Conservation (phyloP, 2,797 vertebrate species). For the Rhinoraja longicauda region DNA sequence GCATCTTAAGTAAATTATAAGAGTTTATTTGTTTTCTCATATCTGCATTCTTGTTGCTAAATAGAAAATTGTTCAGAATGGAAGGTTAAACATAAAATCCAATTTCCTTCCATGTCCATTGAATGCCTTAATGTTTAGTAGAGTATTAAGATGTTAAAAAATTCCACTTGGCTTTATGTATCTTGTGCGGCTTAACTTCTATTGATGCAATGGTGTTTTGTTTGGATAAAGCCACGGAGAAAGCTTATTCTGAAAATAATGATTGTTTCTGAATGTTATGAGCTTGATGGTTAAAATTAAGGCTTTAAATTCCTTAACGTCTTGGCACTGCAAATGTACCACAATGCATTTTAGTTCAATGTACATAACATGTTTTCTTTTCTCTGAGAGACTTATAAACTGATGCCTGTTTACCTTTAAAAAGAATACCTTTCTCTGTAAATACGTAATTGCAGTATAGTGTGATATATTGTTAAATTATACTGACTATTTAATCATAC, state of each 20-base stretch:
- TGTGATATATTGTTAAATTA: slow-evolving; percentile 20
- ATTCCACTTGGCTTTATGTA: neutral
- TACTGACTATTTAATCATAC: slow-evolving; percentile 14
- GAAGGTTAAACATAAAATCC: neutral
- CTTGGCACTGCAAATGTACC: neutral
- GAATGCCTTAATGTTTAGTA: neutral
- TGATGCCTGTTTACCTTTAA: neutral
- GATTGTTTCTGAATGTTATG: neutral
- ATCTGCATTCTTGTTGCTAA: neutral
- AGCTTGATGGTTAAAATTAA: neutral
- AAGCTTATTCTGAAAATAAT: neutral
- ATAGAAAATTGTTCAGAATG: neutral
- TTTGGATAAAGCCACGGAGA: slow-evolving; percentile 3
- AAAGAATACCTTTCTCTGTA: slow-evolving; percentile 8
- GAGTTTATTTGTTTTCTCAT: neutral
- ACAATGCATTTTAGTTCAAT: neutral
- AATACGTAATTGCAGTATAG: slow-evolving; percentile 8
- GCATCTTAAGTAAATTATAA: neutral
- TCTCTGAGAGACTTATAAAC: neutral
- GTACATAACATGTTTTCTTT: neutral
- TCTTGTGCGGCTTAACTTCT: neutral
- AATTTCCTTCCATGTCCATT: neutral
- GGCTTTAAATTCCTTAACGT: neutral
- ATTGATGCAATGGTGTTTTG: neutral
- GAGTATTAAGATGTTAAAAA: neutral